Percentiles rank a stretch among this genome's conserved stretches.
Evolutionary conservation across 2,797 vertebrate species (phyloP).

Genomic region (Schizopygopsis pylzovi): DNA sequence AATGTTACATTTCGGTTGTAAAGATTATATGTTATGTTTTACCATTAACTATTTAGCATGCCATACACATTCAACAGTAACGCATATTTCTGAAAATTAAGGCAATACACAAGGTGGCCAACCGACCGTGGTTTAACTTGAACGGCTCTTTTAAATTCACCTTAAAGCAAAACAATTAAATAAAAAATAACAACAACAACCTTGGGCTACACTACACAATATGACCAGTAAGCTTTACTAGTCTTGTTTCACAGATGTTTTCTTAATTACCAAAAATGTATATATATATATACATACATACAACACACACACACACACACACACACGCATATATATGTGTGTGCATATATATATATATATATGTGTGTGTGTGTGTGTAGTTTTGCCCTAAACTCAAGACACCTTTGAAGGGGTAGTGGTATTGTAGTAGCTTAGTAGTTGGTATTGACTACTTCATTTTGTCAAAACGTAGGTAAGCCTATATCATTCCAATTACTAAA

Average conservation of each 20-base stretch:
- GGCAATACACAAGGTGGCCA: slow-evolving; percentile 27
- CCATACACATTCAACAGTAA: slow-evolving; percentile 3
- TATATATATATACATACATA: background rate
- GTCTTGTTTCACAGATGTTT: slow-evolving; percentile 28
- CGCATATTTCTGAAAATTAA: slow-evolving; percentile 17
- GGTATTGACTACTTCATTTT: background rate
- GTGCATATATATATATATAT: background rate
- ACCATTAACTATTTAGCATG: background rate
- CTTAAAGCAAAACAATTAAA: background rate
- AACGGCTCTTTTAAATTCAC: slow-evolving; percentile 24
- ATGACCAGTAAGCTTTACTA: background rate
- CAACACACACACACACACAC: no score
- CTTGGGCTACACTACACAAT: background rate
- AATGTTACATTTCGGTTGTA: slow-evolving; percentile 11
- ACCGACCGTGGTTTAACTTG: slow-evolving; percentile 30
- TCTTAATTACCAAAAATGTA: slow-evolving; percentile 16
- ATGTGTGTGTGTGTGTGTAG: slow-evolving; percentile 61
- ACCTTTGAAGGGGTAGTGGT: background rate
- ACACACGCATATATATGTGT: background rate
- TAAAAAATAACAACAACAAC: background rate
- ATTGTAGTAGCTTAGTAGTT: background rate
- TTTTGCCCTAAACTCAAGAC: slow-evolving; percentile 73
- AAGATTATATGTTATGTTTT: background rate
- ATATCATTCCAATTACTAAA: background rate
- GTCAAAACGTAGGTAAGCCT: background rate